Percentiles rank a stretch among this genome's conserved stretches.
phyloP scores from a whole-genome alignment of 2,888 invertebrate genomes.

The Pyrgus malvae region DNA sequence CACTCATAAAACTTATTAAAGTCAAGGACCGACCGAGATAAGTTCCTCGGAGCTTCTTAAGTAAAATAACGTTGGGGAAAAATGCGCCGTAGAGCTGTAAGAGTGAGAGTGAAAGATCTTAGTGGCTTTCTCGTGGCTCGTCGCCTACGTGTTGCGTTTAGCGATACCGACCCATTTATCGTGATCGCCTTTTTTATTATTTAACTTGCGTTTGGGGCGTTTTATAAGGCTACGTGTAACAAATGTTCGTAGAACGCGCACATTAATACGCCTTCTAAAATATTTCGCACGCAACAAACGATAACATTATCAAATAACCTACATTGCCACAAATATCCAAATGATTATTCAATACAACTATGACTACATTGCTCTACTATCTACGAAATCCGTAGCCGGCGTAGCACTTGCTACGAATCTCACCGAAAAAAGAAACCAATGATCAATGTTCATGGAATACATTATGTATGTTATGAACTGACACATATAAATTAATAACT shows the following conservation, averaged over 20 bases:
- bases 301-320: not conserved
- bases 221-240: not conserved
- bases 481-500: no score
- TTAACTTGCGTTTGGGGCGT: slow-evolving; percentile 29
- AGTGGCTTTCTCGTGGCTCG: slow-evolving; percentile 37
- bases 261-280: not conserved
- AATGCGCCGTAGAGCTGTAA: slow-evolving; percentile 66
- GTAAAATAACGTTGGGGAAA: slow-evolving; percentile 77
- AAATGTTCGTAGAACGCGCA: not conserved
- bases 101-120: slow-evolving; percentile 72
- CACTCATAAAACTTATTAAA: slow-evolving; percentile 82
- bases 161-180: slow-evolving; percentile 50
- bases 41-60: slow-evolving; percentile 77
- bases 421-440: slow-evolving; percentile 5
- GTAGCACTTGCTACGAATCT: slow-evolving; percentile 37
- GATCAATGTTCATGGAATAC: not conserved
- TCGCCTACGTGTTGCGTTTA: slow-evolving; percentile 70
- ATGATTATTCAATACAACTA: not conserved
- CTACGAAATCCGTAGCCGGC: slow-evolving; percentile 34
- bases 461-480: no score
- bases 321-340: no score
- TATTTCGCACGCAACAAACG: no score
- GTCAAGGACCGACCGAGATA: slow-evolving; percentile 81
- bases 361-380: slow-evolving; percentile 5
- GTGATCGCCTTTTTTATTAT: slow-evolving; percentile 34